Percentiles rank a stretch among this genome's conserved stretches.
Conservation (phyloP, 2,888 invertebrate genomes). For the Brachyptera putata region DNA sequence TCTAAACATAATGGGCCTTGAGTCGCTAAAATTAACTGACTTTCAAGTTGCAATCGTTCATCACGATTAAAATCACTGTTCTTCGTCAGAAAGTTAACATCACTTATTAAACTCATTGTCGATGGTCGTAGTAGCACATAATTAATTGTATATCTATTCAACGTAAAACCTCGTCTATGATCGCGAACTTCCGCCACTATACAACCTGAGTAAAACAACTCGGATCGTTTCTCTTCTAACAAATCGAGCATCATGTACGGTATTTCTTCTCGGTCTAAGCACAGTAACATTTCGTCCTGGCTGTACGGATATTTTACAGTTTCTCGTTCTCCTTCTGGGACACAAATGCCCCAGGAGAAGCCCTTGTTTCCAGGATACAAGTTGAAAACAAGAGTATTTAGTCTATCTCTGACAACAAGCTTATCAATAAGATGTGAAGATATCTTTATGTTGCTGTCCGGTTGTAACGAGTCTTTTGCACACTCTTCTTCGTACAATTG, state of each 20-base stretch:
- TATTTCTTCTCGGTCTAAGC: constrained; percentile 86
- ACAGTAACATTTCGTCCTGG: constrained; percentile 80
- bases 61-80: constrained; percentile 64
- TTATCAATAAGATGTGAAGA: constrained; percentile 73
- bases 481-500: constrained; percentile 45
- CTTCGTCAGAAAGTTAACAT: constrained; percentile 57
- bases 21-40: constrained; percentile 78
- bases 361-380: constrained; percentile 90
- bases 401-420: constrained; percentile 75
- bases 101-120: constrained; percentile 63
- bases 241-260: constrained; percentile 83
- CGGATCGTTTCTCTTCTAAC: constrained; percentile 75
- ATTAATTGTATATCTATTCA: constrained; percentile 40
- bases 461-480: constrained; percentile 33
- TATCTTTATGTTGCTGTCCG: constrained; percentile 27
- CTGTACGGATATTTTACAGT: constrained; percentile 83
- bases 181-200: constrained; percentile 88
- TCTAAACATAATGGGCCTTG: constrained; percentile 85
- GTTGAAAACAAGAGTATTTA: constrained; percentile 86
- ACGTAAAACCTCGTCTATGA: constrained; percentile 74
- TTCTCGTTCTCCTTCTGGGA: constrained; percentile 45
- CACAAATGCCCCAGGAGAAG: constrained; percentile 55
- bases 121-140: constrained; percentile 85
- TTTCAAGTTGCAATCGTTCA: constrained; percentile 74
- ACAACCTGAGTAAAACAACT: constrained; percentile 87